phyloP scores from a whole-genome alignment of 2,888 invertebrate species.

The Lithophane socia region DNA sequence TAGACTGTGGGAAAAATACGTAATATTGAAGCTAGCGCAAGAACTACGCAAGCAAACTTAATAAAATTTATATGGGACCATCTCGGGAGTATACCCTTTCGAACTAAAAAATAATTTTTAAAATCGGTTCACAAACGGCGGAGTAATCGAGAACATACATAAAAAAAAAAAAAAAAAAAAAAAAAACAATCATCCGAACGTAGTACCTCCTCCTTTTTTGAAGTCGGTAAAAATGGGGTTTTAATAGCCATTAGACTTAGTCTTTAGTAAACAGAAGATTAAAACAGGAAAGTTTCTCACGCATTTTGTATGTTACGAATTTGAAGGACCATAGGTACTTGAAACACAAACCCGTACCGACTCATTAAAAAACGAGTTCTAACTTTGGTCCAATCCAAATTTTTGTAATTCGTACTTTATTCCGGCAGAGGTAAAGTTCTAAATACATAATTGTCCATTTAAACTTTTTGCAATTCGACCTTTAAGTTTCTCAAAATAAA shows the following conservation, averaged over 20 bases:
- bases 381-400: not conserved
- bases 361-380: not conserved
- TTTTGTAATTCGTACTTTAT: not conserved
- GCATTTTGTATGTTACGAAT: not conserved
- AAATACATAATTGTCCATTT: not conserved
- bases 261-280: constrained; percentile 20
- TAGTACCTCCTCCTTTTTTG: too few species aligned
- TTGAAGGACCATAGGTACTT: not conserved
- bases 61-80: too few species aligned
- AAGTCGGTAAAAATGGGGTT: not conserved
- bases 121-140: too few species aligned
- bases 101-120: too few species aligned
- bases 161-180: too few species aligned
- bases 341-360: not conserved
- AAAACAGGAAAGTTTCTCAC: constrained; percentile 11
- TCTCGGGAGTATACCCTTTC: too few species aligned
- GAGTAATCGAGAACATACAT: too few species aligned
- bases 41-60: too few species aligned
- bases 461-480: not conserved
- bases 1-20: too few species aligned
- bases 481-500: not conserved
- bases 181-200: too few species aligned
- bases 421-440: not conserved
- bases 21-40: too few species aligned
- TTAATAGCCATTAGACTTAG: constrained; percentile 5